Conservation (phyloP, 2,888 invertebrate genomes). For the Nasonia oneida region DNA sequence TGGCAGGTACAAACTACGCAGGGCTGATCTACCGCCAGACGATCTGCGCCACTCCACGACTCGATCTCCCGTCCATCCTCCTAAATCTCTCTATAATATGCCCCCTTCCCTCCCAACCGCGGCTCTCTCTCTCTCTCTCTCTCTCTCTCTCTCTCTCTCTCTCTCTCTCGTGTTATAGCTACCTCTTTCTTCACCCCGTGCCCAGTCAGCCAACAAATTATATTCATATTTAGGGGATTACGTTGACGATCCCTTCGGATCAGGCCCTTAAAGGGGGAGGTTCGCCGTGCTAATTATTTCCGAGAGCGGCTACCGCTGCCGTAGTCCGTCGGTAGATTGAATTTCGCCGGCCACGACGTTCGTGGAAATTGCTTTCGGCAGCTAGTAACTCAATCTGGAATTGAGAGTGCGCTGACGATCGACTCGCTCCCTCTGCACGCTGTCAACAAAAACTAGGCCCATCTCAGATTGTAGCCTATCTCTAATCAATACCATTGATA, state of each 20-base stretch:
- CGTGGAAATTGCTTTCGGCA: conserved; percentile 68
- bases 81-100: conserved; percentile 44
- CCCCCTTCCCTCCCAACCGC: background rate
- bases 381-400: conserved; percentile 54
- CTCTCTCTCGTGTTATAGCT: conserved; percentile 34
- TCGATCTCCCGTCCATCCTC: conserved; percentile 19
- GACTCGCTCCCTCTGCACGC: background rate
- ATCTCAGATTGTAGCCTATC: background rate
- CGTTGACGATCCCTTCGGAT: conserved; percentile 74
- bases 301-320: conserved; percentile 65
- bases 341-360: conserved; percentile 68
- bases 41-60: conserved; percentile 33
- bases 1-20: background rate
- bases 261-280: conserved; percentile 75
- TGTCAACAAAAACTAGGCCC: conserved; percentile 23
- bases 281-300: conserved; percentile 76
- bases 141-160: conserved; percentile 25
- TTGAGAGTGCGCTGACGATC: conserved; percentile 22
- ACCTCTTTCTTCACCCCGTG: conserved; percentile 30
- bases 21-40: conserved; percentile 11
- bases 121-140: conserved; percentile 34
- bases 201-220: conserved; percentile 72
- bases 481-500: background rate
- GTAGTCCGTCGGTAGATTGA: conserved; percentile 71
- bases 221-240: conserved; percentile 78